Percentiles rank a stretch among this genome's conserved stretches.
These are phyloP conservation scores for Salvator merianae DNA, from an alignment of 2,113 vertebrate genomes.

Conservation along the genomic window DNA sequence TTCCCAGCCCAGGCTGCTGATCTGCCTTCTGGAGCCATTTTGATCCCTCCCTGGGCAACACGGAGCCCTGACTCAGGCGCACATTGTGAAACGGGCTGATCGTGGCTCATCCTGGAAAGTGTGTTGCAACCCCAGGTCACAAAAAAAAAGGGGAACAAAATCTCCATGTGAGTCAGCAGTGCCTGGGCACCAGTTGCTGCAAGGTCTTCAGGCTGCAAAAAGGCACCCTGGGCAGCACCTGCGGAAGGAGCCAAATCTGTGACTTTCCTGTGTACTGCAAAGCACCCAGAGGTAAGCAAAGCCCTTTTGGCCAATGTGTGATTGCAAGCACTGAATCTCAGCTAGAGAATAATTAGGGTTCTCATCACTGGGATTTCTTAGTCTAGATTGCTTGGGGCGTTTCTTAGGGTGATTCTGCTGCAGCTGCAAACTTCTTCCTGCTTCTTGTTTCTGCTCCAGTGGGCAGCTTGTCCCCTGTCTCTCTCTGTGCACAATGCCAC, in stretches of 20 bases:
- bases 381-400: not conserved
- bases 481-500: not conserved
- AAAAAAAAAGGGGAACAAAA: not conserved
- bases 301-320: not conserved
- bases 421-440: not conserved
- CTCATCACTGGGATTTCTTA: not conserved
- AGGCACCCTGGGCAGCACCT: not conserved
- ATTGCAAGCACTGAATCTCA: not conserved
- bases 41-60: not conserved
- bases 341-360: not conserved
- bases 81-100: not conserved
- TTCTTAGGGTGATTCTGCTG: not conserved
- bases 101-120: slow-evolving; percentile 1
- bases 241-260: not conserved
- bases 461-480: no score
- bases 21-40: not conserved
- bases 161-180: not conserved
- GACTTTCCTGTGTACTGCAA: not conserved
- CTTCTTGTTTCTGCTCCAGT: not conserved
- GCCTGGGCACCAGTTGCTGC: not conserved
- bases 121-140: not conserved
- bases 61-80: slow-evolving; percentile 22
- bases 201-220: not conserved
- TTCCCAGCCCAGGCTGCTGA: not conserved
- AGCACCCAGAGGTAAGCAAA: not conserved